phyloP scores from a whole-genome alignment of 2,113 vertebrate species.

The crab-eating macaque (Macaca fascicularis) region T2T-MFA8v1.1 NC_088375.1:84517001-84517500 shows the following conservation, averaged over 20 bases:
- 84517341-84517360: background rate
- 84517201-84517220: background rate
- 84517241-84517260: background rate
- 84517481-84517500: background rate
- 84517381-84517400: background rate
- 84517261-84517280: background rate
- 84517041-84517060: background rate
- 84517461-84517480: accelerated
- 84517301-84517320: background rate
- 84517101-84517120: background rate
- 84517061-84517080: background rate
- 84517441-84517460: accelerated
- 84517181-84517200: accelerated
- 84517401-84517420: accelerated
- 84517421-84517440: accelerated
- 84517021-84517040: background rate
- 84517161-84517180: background rate
- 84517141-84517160: background rate
- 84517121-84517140: background rate
- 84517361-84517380: background rate
- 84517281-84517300: background rate
- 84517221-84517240: too few species aligned
- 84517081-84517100: background rate
- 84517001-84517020: background rate
- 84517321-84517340: background rate